A percentile compares a stretch with the other conserved stretches of the same genome.
Evolutionary conservation across 2,113 vertebrate species (phyloP).

Genomic region (Origma solitaria): DNA sequence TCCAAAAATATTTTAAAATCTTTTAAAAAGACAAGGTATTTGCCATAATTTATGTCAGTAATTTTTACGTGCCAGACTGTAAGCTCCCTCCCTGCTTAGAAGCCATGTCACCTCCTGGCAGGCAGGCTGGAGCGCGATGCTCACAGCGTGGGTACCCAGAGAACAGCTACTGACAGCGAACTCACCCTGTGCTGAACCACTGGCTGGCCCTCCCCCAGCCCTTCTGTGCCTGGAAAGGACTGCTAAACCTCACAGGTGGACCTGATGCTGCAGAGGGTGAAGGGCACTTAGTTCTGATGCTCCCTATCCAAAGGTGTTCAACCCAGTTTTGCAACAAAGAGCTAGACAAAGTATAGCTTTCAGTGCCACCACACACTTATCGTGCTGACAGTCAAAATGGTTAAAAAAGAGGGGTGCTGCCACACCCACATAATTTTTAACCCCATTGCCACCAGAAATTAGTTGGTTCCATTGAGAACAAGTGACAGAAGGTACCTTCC

Average conservation of each 20-base stretch:
- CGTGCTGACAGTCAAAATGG: neutral
- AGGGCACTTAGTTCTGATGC: neutral
- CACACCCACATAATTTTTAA: neutral
- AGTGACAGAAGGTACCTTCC: neutral
- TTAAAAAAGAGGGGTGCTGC: neutral
- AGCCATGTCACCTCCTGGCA: neutral
- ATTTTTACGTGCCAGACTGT: neutral
- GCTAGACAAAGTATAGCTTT: neutral
- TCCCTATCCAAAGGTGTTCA: neutral
- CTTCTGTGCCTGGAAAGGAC: neutral
- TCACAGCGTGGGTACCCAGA: neutral
- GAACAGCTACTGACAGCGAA: neutral
- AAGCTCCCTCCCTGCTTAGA: neutral
- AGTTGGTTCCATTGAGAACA: neutral
- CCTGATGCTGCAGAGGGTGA: fast-evolving
- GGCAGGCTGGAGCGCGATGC: neutral
- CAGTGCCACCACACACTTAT: neutral
- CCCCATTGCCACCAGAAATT: neutral
- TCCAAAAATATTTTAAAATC: neutral
- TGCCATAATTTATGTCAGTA: neutral
- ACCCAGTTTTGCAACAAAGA: neutral
- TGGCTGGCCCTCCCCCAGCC: neutral
- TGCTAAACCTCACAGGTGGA: neutral
- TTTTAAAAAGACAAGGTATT: neutral
- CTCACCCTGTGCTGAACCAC: neutral